A percentile compares a stretch with the other conserved stretches of the same genome.
Conservation (phyloP, 2,797 vertebrate genomes). For the Pseudopleuronectes americanus region DNA sequence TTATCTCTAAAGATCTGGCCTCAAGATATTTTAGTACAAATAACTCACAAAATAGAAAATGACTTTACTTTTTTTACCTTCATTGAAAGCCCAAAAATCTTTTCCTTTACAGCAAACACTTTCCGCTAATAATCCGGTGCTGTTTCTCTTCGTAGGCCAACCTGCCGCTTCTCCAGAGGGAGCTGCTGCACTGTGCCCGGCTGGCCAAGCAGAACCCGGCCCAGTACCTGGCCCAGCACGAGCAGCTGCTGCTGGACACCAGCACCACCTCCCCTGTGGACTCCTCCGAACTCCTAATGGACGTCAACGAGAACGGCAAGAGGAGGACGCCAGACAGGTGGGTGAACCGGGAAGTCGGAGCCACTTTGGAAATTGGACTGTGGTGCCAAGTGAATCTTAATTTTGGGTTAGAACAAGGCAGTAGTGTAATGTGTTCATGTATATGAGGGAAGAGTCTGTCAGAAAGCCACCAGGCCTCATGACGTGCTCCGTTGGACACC, state of each 20-base stretch:
- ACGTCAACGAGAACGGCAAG: conserved; percentile 89
- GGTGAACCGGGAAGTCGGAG: not conserved
- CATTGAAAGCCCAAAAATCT: too few relatives aligned
- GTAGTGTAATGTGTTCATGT: conserved; percentile 57
- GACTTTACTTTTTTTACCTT: too few relatives aligned
- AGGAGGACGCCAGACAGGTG: conserved; percentile 84
- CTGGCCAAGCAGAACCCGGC: conserved; percentile 98
- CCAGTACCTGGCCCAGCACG: conserved; percentile 97
- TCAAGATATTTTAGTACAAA: not conserved
- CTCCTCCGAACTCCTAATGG: conserved; percentile 95
- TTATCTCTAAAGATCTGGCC: not conserved
- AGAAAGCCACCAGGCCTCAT: conserved; percentile 61
- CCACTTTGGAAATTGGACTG: too few relatives aligned
- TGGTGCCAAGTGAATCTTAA: too few relatives aligned
- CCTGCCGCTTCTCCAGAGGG: conserved; percentile 95
- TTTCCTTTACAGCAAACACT: not conserved
- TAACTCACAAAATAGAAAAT: not conserved
- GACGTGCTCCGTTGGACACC: conserved; percentile 64
- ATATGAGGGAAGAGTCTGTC: conserved; percentile 63
- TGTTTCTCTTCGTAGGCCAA: conserved; percentile 87
- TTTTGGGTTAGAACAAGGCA: conserved; percentile 49
- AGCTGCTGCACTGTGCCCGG: conserved; percentile 95
- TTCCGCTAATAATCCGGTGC: conserved; percentile 3
- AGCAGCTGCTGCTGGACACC: conserved; percentile 96
- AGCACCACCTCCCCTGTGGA: conserved; percentile 92